Evolutionary conservation across 2,113 vertebrate genomes (phyloP).

Genomic region (Brevimyrus niger): DNA sequence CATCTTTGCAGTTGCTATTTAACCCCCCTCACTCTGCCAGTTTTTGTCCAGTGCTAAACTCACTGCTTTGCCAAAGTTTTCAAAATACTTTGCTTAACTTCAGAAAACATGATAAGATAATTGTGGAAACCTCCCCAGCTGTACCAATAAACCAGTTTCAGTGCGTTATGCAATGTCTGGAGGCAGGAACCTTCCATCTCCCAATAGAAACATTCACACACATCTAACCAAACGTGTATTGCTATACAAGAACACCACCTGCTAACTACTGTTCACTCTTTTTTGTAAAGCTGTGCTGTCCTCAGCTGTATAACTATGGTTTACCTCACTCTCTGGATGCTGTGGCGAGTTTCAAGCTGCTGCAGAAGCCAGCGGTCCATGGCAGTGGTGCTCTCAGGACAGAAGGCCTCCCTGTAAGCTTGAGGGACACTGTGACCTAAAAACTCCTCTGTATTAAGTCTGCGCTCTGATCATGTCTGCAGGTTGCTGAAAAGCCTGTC

Average conservation of each 20-base stretch:
- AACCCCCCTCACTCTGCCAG: too few species aligned
- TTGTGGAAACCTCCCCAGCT: not conserved
- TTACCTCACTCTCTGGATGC: not conserved
- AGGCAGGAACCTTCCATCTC: not conserved
- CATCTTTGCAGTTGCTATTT: not conserved
- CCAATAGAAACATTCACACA: not conserved
- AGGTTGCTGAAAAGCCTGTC: conserved; percentile 1
- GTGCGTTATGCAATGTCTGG: not conserved
- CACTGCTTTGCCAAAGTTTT: not conserved
- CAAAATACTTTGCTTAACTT: not conserved
- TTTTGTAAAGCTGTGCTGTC: not conserved
- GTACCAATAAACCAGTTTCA: not conserved
- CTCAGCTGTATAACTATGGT: not conserved
- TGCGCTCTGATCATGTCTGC: not conserved
- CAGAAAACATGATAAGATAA: not conserved
- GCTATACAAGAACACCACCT: not conserved
- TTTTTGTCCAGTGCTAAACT: not conserved
- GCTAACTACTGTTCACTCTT: not conserved
- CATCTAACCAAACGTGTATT: not conserved
- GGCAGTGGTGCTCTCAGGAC: conserved; percentile 53
- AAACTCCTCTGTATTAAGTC: too few species aligned
- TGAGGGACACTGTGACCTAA: not conserved
- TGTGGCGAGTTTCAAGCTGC: not conserved
- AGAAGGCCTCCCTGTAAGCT: conserved; percentile 53
- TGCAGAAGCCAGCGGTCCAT: conserved; percentile 30